Evolutionary conservation across 2,797 vertebrate genomes (phyloP).

Genomic region (Orestias chungarensis): DNA sequence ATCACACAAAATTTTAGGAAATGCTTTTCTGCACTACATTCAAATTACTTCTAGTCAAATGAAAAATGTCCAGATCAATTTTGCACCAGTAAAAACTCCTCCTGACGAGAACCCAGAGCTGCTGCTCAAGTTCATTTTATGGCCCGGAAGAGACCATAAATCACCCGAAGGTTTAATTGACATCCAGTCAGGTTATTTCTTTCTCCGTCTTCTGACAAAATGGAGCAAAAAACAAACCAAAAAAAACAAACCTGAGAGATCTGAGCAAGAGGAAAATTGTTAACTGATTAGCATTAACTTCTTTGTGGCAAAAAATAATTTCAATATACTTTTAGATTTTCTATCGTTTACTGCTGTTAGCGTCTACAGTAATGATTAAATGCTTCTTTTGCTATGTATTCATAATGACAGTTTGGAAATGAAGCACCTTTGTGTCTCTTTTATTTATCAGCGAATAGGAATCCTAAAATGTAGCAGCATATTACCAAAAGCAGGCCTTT

Average conservation of each 20-base stretch:
- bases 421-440: background rate
- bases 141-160: slow-evolving; percentile 1
- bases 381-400: background rate
- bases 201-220: slow-evolving; percentile 29
- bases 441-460: background rate
- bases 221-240: background rate
- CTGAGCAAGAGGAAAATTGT: no score
- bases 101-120: background rate
- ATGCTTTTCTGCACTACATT: background rate
- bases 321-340: background rate
- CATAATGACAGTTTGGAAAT: background rate
- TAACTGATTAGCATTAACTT: background rate
- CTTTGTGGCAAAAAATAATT: background rate
- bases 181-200: slow-evolving; percentile 10
- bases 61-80: background rate
- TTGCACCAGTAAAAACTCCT: background rate
- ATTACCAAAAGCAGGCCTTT: background rate
- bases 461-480: background rate
- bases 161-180: slow-evolving; percentile 29
- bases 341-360: background rate
- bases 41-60: background rate
- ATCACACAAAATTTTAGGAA: background rate
- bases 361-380: background rate
- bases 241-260: background rate
- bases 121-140: slow-evolving; percentile 42